Base-by-base conservation (phyloP, 2,888 invertebrate genomes). In the Polia nebulosa region DNA sequence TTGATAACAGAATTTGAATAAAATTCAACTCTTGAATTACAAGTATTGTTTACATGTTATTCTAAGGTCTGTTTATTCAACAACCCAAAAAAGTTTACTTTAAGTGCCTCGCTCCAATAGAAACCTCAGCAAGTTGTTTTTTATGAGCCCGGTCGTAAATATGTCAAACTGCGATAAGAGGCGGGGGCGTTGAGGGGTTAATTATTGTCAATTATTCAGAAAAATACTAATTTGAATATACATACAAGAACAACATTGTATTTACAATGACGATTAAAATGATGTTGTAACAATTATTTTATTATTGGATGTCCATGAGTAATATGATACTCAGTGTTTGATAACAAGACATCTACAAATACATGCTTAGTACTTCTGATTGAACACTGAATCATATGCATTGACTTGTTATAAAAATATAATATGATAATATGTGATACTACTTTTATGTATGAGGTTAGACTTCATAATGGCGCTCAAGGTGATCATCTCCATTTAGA, bases 401-500 rank as follows among this genome's bases (percentile, higher is more conserved):
- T 51, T 36, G n/a, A 62, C 39, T 62, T 58, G 36, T 51, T 49
- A 55, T 55, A 57, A 49, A 68, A 47, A 69, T 53, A 57, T 61
- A 34, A 36, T 29, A 49, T 52, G 34, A 58, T 65, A 53, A 36
- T 44, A 32, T 32, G 39, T 11, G n/a, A 20, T 34, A 15, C 17
- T 6, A 27, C 22, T 29, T 57, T 44, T 34, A 29, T 52, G 57
- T 32, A 45, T 22, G n/a, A 45, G 17, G 17, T 20, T 71, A 52
- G 20, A 53, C 72, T 41, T 25, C 25, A 51, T 72, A 53, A 39
- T 58, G 34, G 39, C 0, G 3, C 25, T 72, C 72, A 77, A 77
- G 77, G 75, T 76, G 60, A 76, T 58, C 51, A 32, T 60, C 45
- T 58, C 13, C 27, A 64, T 72, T 63, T 25, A 64, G 49, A 71